phyloP scores from a whole-genome alignment of 2,113 vertebrate species.

The Urocynchramus pylzowi region DNA sequence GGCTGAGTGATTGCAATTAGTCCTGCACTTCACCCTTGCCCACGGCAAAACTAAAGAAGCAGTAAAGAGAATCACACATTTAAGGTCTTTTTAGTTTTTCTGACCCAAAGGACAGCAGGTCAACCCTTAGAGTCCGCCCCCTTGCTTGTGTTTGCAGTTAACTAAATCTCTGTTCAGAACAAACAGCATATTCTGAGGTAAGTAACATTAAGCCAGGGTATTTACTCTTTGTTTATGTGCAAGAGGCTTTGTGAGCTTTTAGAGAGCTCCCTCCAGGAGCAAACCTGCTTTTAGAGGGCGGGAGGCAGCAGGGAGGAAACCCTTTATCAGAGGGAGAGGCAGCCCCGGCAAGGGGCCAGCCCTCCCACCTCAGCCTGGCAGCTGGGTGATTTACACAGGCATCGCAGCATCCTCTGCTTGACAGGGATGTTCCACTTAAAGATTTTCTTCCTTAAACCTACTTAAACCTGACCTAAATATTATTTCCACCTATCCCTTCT shows the following conservation, averaged over 20 bases:
- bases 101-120: not conserved
- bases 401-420: not conserved
- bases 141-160: not conserved
- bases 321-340: not conserved
- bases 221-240: slow-evolving; percentile 34
- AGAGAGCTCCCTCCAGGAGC: not conserved
- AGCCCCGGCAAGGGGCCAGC: not conserved
- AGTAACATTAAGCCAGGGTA: not conserved
- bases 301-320: not conserved
- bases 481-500: not conserved
- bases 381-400: not conserved
- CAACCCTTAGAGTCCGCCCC: not conserved
- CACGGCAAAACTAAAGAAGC: not conserved
- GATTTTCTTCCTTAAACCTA: not conserved
- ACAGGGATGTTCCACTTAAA: not conserved
- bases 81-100: not conserved
- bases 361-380: not conserved
- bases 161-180: slow-evolving; percentile 6
- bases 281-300: slow-evolving; percentile 3
- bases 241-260: slow-evolving; percentile 27
- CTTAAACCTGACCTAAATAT: not conserved
- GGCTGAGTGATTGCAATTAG: not conserved
- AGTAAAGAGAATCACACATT: not conserved
- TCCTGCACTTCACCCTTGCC: not conserved
- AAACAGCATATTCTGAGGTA: slow-evolving; percentile 33